Conservation (phyloP, 2,888 invertebrate genomes). For the Sepioteuthis lessoniana region DNA sequence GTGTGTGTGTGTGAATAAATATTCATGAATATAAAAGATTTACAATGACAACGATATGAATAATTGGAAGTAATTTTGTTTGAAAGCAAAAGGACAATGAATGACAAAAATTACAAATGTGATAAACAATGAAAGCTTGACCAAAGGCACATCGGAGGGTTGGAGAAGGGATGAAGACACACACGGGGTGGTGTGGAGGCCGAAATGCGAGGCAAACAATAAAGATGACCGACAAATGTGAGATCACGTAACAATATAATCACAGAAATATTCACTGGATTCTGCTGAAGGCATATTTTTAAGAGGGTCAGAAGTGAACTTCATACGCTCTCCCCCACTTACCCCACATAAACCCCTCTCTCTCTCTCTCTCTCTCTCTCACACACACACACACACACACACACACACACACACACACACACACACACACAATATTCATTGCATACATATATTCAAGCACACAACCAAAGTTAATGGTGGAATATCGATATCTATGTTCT, state of each 20-base stretch:
- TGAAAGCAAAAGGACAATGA: background rate
- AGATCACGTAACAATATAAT: conserved; percentile 34
- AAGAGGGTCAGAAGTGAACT: background rate
- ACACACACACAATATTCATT: no score
- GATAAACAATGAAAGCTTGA: background rate
- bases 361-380: background rate
- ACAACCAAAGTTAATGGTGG: no score
- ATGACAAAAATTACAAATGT: background rate
- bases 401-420: no score
- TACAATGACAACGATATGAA: background rate
- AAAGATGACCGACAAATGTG: background rate
- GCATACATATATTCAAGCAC: no score
- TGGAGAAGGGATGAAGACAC: background rate
- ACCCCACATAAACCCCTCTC: background rate
- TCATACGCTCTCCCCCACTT: background rate
- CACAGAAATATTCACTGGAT: background rate
- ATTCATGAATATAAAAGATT: background rate
- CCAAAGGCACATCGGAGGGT: background rate
- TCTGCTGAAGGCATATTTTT: background rate
- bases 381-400: no score
- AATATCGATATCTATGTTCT: no score
- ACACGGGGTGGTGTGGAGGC: background rate
- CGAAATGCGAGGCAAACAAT: background rate
- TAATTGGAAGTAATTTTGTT: background rate
- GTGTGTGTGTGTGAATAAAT: background rate